Conservation (phyloP, 1,140 invertebrate species). For the Rhopalosiphum maidis region DNA sequence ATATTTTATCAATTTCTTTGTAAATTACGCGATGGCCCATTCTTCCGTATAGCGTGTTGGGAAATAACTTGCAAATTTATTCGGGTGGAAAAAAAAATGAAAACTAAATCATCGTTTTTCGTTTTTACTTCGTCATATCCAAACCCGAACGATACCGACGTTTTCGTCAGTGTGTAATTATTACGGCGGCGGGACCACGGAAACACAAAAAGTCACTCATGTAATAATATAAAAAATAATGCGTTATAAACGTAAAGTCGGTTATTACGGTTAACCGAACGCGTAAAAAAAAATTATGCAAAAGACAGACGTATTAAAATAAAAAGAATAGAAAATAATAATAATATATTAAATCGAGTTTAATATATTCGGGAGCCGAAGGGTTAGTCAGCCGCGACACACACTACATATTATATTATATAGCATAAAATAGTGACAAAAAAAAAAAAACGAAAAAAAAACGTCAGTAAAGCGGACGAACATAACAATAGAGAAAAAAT, state of each 20-base stretch:
- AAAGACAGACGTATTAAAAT: constrained; percentile 29
- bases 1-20: neutral
- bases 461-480: neutral
- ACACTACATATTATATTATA: neutral
- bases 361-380: constrained; percentile 33
- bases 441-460: constrained; percentile 18
- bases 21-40: neutral
- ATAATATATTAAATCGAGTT: constrained; percentile 36
- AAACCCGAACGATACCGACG: neutral
- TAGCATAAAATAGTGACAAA: too few relatives aligned
- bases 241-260: neutral
- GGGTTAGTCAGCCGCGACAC: constrained; percentile 15
- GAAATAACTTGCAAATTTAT: neutral
- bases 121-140: neutral
- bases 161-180: neutral
- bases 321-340: constrained; percentile 16
- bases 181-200: neutral
- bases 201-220: neutral
- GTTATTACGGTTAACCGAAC: neutral
- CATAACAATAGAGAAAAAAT: too few relatives aligned
- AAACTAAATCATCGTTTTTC: neutral
- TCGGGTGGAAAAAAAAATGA: neutral
- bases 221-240: neutral
- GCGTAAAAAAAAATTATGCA: neutral
- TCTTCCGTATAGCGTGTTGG: neutral